Conservation (phyloP, 2,797 vertebrate genomes). For the Acanthis flammea region DNA sequence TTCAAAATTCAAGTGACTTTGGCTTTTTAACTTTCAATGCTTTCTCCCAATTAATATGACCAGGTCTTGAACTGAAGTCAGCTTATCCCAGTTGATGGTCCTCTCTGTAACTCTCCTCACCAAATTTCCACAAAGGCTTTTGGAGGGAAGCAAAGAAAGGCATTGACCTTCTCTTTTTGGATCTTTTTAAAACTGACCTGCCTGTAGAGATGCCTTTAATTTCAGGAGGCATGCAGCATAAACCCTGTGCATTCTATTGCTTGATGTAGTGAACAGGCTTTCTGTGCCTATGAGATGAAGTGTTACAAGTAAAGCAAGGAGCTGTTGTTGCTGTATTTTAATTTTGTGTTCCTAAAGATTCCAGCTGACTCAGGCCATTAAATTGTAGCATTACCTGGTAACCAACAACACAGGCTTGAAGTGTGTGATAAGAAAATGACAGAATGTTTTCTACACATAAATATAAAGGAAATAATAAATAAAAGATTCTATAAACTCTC, state of each 20-base stretch:
- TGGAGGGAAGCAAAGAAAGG: neutral
- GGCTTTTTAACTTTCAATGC: slow-evolving; percentile 45
- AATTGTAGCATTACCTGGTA: neutral
- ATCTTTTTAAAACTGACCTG: neutral
- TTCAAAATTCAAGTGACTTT: slow-evolving; percentile 42
- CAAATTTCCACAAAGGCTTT: neutral
- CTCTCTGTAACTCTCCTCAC: neutral
- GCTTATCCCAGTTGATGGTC: neutral
- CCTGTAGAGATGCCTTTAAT: neutral
- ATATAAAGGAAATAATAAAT: neutral
- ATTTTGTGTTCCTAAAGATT: neutral
- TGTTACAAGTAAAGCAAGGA: neutral
- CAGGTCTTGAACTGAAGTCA: slow-evolving; percentile 20
- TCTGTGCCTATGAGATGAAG: neutral
- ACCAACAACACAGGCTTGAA: neutral
- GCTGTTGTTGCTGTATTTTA: neutral
- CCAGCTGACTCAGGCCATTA: neutral
- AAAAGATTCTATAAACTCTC: neutral
- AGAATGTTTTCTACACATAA: neutral
- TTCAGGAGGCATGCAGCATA: neutral
- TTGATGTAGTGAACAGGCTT: neutral
- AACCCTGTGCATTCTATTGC: neutral
- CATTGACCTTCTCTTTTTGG: neutral
- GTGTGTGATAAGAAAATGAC: neutral
- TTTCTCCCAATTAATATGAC: slow-evolving; percentile 44